Percentiles rank a stretch among this genome's conserved stretches.
phyloP scores from a whole-genome alignment of 2,888 invertebrate genomes.

The Clusia tigrina region DNA sequence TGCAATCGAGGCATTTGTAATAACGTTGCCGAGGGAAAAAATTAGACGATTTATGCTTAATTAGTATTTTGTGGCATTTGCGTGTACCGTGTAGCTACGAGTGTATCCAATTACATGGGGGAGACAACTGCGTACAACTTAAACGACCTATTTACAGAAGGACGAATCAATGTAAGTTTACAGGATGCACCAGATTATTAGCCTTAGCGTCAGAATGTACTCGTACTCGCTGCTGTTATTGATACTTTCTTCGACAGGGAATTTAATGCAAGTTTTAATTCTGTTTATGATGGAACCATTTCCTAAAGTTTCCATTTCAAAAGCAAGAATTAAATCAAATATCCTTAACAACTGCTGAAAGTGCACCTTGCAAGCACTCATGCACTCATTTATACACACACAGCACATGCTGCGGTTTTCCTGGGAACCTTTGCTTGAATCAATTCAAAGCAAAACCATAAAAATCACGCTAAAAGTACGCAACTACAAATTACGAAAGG shows the following conservation, averaged over 20 bases:
- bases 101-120: slow-evolving; percentile 35
- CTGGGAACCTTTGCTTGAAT: slow-evolving; percentile 28
- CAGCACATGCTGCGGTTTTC: slow-evolving; percentile 51
- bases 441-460: slow-evolving; percentile 36
- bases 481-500: slow-evolving; percentile 21
- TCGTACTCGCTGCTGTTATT: too few relatives aligned
- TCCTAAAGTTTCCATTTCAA: not conserved
- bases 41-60: slow-evolving; percentile 57
- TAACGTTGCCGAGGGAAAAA: too few relatives aligned
- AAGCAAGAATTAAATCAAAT: not conserved
- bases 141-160: not conserved
- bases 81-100: slow-evolving; percentile 31
- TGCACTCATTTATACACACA: not conserved
- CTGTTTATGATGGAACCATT: not conserved
- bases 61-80: slow-evolving; percentile 42
- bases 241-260: not conserved
- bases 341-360: not conserved
- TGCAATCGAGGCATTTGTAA: slow-evolving; percentile 6
- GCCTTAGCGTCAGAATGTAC: too few relatives aligned
- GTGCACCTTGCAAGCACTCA: slow-evolving; percentile 18
- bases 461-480: slow-evolving; percentile 52
- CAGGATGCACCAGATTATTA: slow-evolving; percentile 1
- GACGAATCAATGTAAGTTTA: not conserved
- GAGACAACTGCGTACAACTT: not conserved
- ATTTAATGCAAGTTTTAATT: not conserved